Evolutionary conservation across 2,113 vertebrate genomes (phyloP), one percentile per base, ranked within the genome.

Genomic region (Gavialis gangeticus): DNA sequence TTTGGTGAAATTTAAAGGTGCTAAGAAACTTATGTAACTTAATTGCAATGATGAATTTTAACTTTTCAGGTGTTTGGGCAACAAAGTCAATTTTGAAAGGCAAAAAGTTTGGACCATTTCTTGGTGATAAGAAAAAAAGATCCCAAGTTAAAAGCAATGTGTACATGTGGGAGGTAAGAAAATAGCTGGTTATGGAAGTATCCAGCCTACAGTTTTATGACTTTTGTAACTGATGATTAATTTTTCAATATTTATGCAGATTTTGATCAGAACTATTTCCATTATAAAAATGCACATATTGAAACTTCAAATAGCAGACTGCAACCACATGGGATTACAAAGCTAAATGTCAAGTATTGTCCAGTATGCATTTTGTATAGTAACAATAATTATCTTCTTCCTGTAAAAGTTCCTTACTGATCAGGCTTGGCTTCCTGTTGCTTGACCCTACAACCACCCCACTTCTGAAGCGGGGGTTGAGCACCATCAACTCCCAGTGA

Each of bases 81-180:
- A 98, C 98, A 63, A 98, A 96, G 85, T 96, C 98, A 75, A 99
- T 99, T 97, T 98, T 99, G 88, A 99, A 99, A 98, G 99, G 99
- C 93, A 99, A 98, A 96, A 98, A 99, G 90, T 99, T 99, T 94
- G 99, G 99, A 77, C 99, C 99, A 2, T 99, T 99, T 97, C 95
- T 98, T 82, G 99, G 99, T 79, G 99, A 99, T 94, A 99, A 98
- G 98, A 99, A 99, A 30, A 99, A 99, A 95, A 98, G 99, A 92
- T 99, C 99, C 92, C 99, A 99, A 98, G 99, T 99, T 94, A 98
- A 99, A 89, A 99, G 98, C 97, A 99, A 99, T 97, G 99, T 99
- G 12, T 99, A 99, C 97, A 99, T 99, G 99, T 99, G 99, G 99
- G 99, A 99, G 99, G 99, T 99, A 98, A 93, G 99, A 95, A 85